Base-by-base conservation (phyloP, 2,113 vertebrate genomes). In the Triplophysa tibetana region DNA sequence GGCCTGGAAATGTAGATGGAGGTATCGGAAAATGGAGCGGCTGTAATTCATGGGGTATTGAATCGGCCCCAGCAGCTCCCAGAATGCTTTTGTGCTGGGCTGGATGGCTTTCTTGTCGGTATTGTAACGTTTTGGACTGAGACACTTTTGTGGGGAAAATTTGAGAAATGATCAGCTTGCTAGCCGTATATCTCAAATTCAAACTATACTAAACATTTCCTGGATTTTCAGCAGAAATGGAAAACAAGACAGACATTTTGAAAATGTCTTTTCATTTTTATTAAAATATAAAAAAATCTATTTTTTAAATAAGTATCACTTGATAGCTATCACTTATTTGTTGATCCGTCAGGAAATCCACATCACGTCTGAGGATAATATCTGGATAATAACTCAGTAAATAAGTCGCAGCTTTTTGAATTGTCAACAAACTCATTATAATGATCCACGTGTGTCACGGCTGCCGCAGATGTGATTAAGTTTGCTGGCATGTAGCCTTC, bases 151-250 rank as follows among this genome's bases (percentile, higher is more conserved):
- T 81, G 80, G 83, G 64, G 84, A 86, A 87, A 87, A 89, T 87
- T 85, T 69, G 50, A 79, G 68, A 85, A 87, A 89, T 88, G 79
- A 87, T 85, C 88, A 70, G 83, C 81, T 82, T 73, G 68, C 85
- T 61, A 60, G 26, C 48, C 50, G 19, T 54, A 54, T 16, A 7
- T 54, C 50, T 19, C 3, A 13, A 54, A 16, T 4, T 54, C 2
- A 54, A 16, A 54, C 14, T 4, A 0, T 4, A 17, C 17, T 54
- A 19, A 54, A 54, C 17, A 1, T 4, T 17, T 14, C 14, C 12
- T 52, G 13, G 48, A 16, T 52, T 52, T 29, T 4, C 3, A 29
- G 0, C 3, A 29, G 4, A 29, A 29, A 29, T 29, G 29, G 4
- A 29, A 0, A 29, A 29, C 29, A 29, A 29, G 29, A 3, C 29